Base-by-base conservation (phyloP, 2,888 invertebrate genomes). In the Pristionchus fissidentatus region DNA sequence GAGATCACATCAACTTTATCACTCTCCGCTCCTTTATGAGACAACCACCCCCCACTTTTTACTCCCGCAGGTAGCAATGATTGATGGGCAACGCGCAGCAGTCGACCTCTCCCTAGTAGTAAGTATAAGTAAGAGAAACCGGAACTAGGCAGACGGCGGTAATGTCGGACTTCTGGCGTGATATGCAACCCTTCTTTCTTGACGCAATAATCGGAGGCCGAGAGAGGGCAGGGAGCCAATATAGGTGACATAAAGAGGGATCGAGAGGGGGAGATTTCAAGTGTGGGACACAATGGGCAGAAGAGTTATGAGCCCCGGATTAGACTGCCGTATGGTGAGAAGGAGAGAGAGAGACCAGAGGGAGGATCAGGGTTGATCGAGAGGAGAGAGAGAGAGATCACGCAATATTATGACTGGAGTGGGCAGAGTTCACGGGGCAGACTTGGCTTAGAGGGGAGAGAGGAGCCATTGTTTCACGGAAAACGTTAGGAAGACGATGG, bases 171-270 rank as follows among this genome's bases (percentile, higher is more conserved):
- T 41, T 10, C 1, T 46, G 43, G 35, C 32, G 13, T 32, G 46
- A 77, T 49, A 35, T 46, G 75, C 29, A 35, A 77, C 46, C 70
- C 26, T 1, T 35, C 13, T 26, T 70, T 3, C 32, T 77, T 77
- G 75, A 77, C 49, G 49, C 75, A 77, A 77, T 77, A 77, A 77
- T 77, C 7, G 49, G 32, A n/a, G n/a, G n/a, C n/a, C n/a, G n/a
- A n/a, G 75, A 49, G 75, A 77, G 49, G 29, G 8, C 43, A 49
- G 19, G 73, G 75, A 79, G 60, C 38, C 38, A 79, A 57, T 43
- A 57, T 41, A 79, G 79, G 60, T 79, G 79, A 57, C 13, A 62
- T n/a, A 62, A 13, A 62, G 57, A 29, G 38, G 29, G 60, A 55
- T 29, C 41, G 43, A 60, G 60, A 79, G 55, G 57, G 46, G 15